Evolutionary conservation across 2,888 invertebrate species (phyloP).

Genomic region (Rotaria macrura): DNA sequence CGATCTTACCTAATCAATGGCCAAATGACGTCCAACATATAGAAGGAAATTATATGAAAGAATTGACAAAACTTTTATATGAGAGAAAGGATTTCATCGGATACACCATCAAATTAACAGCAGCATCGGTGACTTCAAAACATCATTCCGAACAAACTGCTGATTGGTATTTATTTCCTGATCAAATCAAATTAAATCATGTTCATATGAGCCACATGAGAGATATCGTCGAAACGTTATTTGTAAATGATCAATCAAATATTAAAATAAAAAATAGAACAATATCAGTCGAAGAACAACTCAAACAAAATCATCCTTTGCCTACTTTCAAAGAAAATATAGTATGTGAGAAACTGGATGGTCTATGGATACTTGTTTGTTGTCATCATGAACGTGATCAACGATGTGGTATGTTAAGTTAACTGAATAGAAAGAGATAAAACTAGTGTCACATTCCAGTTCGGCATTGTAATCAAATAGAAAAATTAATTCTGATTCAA

Average conservation of each 20-base stretch:
- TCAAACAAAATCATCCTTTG: neutral
- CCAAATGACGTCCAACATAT: neutral
- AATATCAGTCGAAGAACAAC: neutral
- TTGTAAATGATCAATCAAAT: neutral
- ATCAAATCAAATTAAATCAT: neutral
- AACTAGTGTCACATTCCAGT: too few species aligned
- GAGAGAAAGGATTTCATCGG: neutral
- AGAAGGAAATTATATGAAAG: neutral
- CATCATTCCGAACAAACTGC: neutral
- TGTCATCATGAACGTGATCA: neutral
- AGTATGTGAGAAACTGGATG: neutral
- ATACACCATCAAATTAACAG: neutral
- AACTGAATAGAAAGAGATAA: too few species aligned
- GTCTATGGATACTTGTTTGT: neutral
- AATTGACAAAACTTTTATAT: neutral
- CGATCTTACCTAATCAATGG: neutral
- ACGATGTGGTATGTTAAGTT: neutral
- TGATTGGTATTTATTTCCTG: conserved; percentile 17
- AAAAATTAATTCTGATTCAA: too few species aligned
- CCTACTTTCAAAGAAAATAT: neutral
- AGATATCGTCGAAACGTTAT: neutral
- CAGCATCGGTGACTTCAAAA: neutral
- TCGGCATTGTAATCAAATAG: too few species aligned
- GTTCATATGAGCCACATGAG: neutral
- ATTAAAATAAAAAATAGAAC: neutral